A percentile compares a stretch with the other conserved stretches of the same genome.
These are phyloP conservation scores for Carposina sasakii DNA, from an alignment of 1,140 invertebrate species.

Conservation along the genomic window DNA sequence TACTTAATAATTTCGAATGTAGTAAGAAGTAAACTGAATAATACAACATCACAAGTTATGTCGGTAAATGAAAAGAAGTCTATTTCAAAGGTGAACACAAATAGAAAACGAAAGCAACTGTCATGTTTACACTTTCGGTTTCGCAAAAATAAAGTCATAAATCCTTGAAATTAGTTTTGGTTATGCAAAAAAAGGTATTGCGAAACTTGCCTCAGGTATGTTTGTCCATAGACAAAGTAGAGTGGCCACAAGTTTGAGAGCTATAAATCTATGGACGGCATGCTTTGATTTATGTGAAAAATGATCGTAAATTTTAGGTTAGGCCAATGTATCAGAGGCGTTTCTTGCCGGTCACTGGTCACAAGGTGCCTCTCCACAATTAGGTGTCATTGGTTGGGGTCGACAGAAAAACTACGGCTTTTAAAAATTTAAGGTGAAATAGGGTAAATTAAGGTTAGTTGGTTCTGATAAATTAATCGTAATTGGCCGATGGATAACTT, in stretches of 20 bases:
- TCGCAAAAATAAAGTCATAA: slow-evolving; percentile 35
- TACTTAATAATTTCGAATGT: too few species aligned
- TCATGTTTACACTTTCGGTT: slow-evolving; percentile 48
- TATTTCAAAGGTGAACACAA: neutral
- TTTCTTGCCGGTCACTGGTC: slow-evolving; percentile 30
- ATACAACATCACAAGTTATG: too few species aligned
- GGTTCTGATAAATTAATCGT: too few species aligned
- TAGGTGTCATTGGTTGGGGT: slow-evolving; percentile 40
- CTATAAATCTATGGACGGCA: slow-evolving; percentile 63
- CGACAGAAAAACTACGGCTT: too few species aligned
- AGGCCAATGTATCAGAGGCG: slow-evolving; percentile 38
- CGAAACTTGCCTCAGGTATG: slow-evolving; percentile 43
- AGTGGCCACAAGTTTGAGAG: slow-evolving; percentile 40
- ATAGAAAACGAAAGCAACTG: neutral
- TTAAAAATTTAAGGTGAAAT: too few species aligned
- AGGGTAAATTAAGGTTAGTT: too few species aligned
- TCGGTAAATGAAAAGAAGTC: too few species aligned
- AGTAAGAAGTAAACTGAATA: too few species aligned
- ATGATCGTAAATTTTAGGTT: slow-evolving; percentile 70
- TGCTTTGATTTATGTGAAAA: slow-evolving; percentile 71
- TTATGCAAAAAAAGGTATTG: slow-evolving; percentile 33
- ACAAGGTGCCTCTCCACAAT: slow-evolving; percentile 41
- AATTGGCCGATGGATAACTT: too few species aligned
- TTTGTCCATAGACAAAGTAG: slow-evolving; percentile 39
- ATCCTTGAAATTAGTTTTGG: slow-evolving; percentile 25